Percentiles rank a stretch among this genome's conserved stretches.
These are phyloP conservation scores for Pherbina coryleti DNA, from an alignment of 2,888 invertebrate species.

Conservation along the genomic window DNA sequence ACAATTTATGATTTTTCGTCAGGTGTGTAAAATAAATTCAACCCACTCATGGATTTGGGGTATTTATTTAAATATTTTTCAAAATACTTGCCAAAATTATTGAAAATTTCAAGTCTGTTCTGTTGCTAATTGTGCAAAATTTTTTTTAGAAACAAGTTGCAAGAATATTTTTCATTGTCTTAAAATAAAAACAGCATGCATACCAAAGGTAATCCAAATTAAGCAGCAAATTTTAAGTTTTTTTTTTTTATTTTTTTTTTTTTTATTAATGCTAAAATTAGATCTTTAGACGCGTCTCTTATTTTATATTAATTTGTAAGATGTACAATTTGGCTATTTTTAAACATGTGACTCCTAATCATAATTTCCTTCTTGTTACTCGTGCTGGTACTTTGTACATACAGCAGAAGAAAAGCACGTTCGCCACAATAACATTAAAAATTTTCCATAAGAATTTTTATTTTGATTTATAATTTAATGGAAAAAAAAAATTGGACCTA, in stretches of 20 bases:
- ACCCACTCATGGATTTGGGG: conserved; percentile 46
- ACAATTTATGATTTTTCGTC: conserved; percentile 39
- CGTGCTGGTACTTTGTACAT: conserved; percentile 21
- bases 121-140: conserved; percentile 56
- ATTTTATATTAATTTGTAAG: conserved; percentile 30
- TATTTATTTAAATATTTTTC: conserved; percentile 9
- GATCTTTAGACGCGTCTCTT: conserved; percentile 7
- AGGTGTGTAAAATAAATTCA: conserved; percentile 38
- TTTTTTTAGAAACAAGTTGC: conserved; percentile 5
- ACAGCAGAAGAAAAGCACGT: conserved; percentile 1
- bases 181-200: conserved; percentile 4
- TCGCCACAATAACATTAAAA: neutral
- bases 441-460: neutral
- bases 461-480: neutral
- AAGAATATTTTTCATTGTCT: conserved; percentile 1
- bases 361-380: conserved; percentile 22
- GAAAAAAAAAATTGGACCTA: neutral
- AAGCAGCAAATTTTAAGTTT: conserved; percentile 9
- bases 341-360: conserved; percentile 38
- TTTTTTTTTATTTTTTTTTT: neutral
- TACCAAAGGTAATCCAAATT: conserved; percentile 16
- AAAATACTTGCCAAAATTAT: conserved; percentile 53
- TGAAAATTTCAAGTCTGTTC: conserved; percentile 54
- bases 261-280: conserved; percentile 31
- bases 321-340: conserved; percentile 35